Conservation (phyloP, 2,888 invertebrate genomes). For the Gymnocheta viridis region DNA sequence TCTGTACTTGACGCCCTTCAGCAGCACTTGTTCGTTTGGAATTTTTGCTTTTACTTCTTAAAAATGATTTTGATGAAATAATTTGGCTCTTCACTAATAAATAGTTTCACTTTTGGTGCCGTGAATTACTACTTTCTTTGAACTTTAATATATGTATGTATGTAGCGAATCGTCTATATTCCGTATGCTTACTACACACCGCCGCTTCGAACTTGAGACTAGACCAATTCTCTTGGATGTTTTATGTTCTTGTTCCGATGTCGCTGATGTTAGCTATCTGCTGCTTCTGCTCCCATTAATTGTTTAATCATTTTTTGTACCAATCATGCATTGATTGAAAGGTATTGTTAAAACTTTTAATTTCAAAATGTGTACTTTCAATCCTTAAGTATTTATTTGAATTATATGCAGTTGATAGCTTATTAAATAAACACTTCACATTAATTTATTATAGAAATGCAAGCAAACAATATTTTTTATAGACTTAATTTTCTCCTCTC, state of each 20-base stretch:
- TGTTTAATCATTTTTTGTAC: not conserved
- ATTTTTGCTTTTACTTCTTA: not conserved
- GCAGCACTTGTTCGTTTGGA: not conserved
- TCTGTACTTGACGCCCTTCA: slow-evolving; percentile 37
- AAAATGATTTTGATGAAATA: slow-evolving; percentile 8
- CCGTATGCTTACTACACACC: slow-evolving; percentile 23
- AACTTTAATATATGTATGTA: too few relatives aligned
- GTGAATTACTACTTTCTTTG: slow-evolving; percentile 33
- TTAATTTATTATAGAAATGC: slow-evolving; percentile 2
- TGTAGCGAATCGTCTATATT: not conserved
- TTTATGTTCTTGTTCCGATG: slow-evolving; percentile 57
- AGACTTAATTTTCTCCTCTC: not conserved
- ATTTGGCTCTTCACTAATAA: slow-evolving; percentile 45
- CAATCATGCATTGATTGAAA: not conserved
- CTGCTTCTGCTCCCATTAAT: slow-evolving; percentile 11
- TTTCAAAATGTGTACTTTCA: not conserved
- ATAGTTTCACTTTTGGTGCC: slow-evolving; percentile 59
- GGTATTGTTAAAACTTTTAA: not conserved
- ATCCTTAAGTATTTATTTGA: slow-evolving; percentile 37
- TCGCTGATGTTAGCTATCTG: slow-evolving; percentile 5
- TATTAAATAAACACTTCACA: not conserved
- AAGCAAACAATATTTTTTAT: not conserved
- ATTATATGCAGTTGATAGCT: not conserved
- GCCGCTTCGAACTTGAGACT: slow-evolving; percentile 44
- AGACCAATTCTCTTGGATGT: slow-evolving; percentile 37